A percentile compares a stretch with the other conserved stretches of the same genome.
Evolutionary conservation across 2,888 invertebrate genomes (phyloP).

Genomic region (Rotaria socialis): DNA sequence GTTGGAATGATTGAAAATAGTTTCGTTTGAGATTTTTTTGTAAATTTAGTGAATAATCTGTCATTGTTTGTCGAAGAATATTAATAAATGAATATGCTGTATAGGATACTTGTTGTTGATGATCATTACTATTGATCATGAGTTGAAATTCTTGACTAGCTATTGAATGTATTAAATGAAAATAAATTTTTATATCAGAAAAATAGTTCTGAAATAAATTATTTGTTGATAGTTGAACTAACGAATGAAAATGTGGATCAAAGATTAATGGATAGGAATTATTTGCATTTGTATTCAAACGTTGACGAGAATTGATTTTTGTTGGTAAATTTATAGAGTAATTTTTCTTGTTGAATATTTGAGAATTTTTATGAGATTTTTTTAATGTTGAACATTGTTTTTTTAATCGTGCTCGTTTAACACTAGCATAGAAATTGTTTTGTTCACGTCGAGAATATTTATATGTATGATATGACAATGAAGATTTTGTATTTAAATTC

Average conservation of each 20-base stretch:
- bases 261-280: conserved; percentile 19
- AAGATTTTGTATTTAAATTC: neutral
- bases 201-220: neutral
- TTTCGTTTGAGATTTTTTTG: neutral
- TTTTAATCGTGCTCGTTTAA: conserved; percentile 7
- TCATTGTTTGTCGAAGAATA: neutral
- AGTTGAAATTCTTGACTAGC: conserved; percentile 38
- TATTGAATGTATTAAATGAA: conserved; percentile 32
- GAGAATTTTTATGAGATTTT: neutral
- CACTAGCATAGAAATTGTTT: conserved; percentile 3
- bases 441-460: conserved; percentile 33
- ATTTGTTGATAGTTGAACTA: neutral
- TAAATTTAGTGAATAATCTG: neutral
- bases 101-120: neutral
- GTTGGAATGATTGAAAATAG: conserved; percentile 1
- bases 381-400: neutral
- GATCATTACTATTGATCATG: conserved; percentile 19
- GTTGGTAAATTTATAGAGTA: neutral
- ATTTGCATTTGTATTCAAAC: conserved; percentile 6
- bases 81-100: neutral
- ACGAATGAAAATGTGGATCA: conserved; percentile 6
- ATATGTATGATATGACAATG: neutral
- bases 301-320: neutral
- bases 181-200: neutral
- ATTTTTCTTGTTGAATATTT: neutral